Percentiles rank a stretch among this genome's conserved stretches.
These are phyloP conservation scores for Phyllotreta cruciferae DNA, from an alignment of 2,888 invertebrate genomes.

Conservation along the genomic window DNA sequence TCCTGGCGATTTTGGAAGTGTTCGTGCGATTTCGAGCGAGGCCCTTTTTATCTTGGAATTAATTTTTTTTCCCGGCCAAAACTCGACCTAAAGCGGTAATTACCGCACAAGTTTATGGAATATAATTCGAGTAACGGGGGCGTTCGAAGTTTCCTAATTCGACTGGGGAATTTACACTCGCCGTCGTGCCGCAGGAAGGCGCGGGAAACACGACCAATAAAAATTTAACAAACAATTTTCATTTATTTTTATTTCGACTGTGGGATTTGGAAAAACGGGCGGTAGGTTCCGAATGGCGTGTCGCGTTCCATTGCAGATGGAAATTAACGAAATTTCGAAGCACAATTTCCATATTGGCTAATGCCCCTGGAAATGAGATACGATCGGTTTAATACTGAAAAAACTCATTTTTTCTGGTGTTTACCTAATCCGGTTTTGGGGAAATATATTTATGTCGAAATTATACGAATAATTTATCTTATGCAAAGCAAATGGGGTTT, in stretches of 20 bases:
- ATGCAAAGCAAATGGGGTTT: too few species aligned
- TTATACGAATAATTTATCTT: too few species aligned
- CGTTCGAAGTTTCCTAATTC: conserved; percentile 18
- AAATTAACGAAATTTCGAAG: too few species aligned
- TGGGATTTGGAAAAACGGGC: conserved; percentile 18
- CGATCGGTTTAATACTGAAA: too few species aligned
- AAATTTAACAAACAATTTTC: conserved; percentile 20
- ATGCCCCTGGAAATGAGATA: too few species aligned
- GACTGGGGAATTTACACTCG: conserved; percentile 13
- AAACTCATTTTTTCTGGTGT: too few species aligned
- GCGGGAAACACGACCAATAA: conserved; percentile 7
- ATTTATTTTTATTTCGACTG: conserved; percentile 21
- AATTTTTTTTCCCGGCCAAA: conserved; percentile 26
- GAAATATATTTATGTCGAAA: too few species aligned
- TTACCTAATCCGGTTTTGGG: too few species aligned
- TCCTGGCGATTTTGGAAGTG: conserved; percentile 8
- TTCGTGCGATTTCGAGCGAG: neutral
- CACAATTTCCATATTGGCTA: too few species aligned
- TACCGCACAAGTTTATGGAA: conserved; percentile 25
- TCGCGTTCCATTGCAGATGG: neutral
- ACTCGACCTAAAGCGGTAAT: conserved; percentile 28
- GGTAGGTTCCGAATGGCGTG: conserved; percentile 14
- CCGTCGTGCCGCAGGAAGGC: conserved; percentile 6
- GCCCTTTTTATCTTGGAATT: conserved; percentile 33
- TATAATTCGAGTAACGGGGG: conserved; percentile 21